Conservation (phyloP, 2,888 invertebrate genomes). For the Leucophenga montana region DNA sequence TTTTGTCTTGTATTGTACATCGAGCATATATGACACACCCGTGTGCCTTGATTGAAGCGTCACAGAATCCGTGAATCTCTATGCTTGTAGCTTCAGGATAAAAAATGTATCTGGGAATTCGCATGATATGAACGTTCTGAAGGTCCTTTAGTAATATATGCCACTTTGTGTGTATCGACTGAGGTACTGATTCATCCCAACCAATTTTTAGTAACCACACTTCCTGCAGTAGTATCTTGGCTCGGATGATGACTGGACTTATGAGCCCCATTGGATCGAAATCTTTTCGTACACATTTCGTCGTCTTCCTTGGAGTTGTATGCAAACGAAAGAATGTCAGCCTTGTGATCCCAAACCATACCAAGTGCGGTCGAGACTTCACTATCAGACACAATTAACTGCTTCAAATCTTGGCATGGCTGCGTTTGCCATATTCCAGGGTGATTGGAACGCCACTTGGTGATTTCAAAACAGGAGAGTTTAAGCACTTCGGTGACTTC, state of each 20-base stretch:
- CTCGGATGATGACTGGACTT: constrained; percentile 29
- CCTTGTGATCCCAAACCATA: background rate
- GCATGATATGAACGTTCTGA: background rate
- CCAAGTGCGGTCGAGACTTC: background rate
- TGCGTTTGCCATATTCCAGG: background rate
- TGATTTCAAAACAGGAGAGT: no score
- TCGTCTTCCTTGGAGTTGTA: background rate
- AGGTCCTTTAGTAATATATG: constrained; percentile 24
- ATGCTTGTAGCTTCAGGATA: no score
- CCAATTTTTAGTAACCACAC: constrained; percentile 26
- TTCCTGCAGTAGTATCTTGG: constrained; percentile 30
- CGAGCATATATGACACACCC: constrained; percentile 27
- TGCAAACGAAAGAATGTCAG: background rate
- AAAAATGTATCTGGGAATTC: constrained; percentile 26
- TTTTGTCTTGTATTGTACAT: background rate
- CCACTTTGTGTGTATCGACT: constrained; percentile 5
- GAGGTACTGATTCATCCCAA: constrained; percentile 23
- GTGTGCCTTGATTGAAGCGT: constrained; percentile 25
- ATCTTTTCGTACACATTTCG: constrained; percentile 19
- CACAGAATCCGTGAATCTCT: constrained; percentile 29
- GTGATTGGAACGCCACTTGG: constrained; percentile 4
- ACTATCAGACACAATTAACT: no score
- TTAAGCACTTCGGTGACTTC: background rate
- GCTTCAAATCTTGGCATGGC: no score
- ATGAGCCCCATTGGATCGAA: constrained; percentile 30